Conservation (phyloP, 2,113 vertebrate species). For the Archilochus colubris region DNA sequence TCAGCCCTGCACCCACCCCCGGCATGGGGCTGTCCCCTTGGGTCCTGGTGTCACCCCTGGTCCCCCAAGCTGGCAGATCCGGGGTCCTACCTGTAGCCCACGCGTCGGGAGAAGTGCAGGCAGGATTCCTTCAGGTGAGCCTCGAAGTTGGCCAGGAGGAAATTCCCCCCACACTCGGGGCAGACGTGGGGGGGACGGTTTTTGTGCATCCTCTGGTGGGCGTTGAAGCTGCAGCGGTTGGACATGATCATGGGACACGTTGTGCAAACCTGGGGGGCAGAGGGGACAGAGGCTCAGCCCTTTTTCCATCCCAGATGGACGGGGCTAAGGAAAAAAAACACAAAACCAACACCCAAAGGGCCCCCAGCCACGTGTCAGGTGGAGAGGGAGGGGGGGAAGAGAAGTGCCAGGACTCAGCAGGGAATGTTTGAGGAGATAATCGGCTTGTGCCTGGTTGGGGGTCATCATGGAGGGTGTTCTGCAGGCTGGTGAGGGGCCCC, state of each 20-base stretch:
- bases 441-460: background rate
- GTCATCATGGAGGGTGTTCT: fast-evolving
- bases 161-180: constrained; percentile 89
- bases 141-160: constrained; percentile 82
- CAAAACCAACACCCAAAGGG: background rate
- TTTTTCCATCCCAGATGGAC: too few species aligned
- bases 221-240: constrained; percentile 87
- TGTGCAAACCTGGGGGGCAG: constrained; percentile 79
- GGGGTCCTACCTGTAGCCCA: constrained; percentile 88
- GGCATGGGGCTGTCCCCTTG: fast-evolving
- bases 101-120: constrained; percentile 90
- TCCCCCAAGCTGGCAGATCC: background rate
- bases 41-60: background rate
- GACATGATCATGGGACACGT: constrained; percentile 93
- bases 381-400: too few species aligned
- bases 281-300: background rate
- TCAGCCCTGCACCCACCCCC: background rate
- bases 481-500: background rate
- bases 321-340: too few species aligned
- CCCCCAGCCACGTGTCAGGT: fast-evolving
- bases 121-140: constrained; percentile 86
- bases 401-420: background rate
- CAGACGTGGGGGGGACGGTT: constrained; percentile 86
- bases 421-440: background rate
- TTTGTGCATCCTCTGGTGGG: constrained; percentile 93